Evolutionary conservation across 2,888 invertebrate genomes (phyloP), one percentile per base, ranked within the genome.

Genomic region (Meiosimyza decipiens): DNA sequence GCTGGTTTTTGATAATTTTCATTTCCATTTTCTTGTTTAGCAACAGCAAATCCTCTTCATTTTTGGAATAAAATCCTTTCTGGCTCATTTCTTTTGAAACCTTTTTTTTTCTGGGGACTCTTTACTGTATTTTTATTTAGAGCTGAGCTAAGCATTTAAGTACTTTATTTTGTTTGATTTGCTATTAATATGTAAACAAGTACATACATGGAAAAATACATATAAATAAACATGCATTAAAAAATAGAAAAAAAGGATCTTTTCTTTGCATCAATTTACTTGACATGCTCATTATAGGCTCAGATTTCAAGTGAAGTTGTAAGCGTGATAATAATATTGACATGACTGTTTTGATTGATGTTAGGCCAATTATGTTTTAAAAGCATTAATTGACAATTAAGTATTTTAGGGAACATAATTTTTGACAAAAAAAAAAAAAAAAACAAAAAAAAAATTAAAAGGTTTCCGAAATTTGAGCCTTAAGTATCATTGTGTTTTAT

Each of bases 311-410:
- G 40, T 7, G 1, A 40, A 40, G 40, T 40, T 40, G 6, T 40
- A 6, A 1, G 40, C 6, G 40, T 6, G 40, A 9, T 40, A 9
- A 9, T 7, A 6, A 33, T 62, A 40, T 33, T 15, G 16, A 40
- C 16, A 11, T 40, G 16, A 16, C 60, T 62, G 60, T n/a, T 62
- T 11, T 62, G 60, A 62, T 62, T 62, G 60, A 62, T 62, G 60
- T 62, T 40, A 62, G 40, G 16, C 60, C 28, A 62, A 62, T 62
- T 16, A 33, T 59, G 47, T 40, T 13, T 40, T 4, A 40, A 62
- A 40, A 40, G 60, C 40, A 62, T 62, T 62, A 62, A 62, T 47
- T 62, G 60, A 28, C 60, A 62, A 13, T 47, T 40, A 13, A 62
- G 33, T n/a, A n/a, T 33, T 40, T 60, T 33, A 40, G 9, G 4